These are phyloP conservation scores for Onthophagus sagittarius DNA, from an alignment of 2,888 invertebrate species.

Conservation along the genomic window DNA sequence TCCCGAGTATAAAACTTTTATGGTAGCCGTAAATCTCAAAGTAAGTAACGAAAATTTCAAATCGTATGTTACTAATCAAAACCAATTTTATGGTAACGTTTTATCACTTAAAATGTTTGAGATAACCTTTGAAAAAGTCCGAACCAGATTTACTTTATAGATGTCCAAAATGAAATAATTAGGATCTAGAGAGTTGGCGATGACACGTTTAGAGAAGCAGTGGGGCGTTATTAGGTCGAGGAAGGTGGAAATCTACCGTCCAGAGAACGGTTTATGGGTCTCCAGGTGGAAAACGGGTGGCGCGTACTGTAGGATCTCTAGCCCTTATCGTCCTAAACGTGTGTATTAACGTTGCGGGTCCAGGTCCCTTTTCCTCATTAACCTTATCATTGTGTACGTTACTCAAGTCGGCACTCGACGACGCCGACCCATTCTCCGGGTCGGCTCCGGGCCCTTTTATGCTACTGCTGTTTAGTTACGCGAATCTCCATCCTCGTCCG, in stretches of 20 bases:
- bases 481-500: neutral
- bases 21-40: neutral
- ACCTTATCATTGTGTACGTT: slow-evolving; percentile 27
- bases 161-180: slow-evolving; percentile 8
- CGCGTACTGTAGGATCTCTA: slow-evolving; percentile 23
- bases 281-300: slow-evolving; percentile 28
- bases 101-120: too few relatives aligned
- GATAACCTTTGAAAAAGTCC: too few relatives aligned
- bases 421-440: slow-evolving; percentile 18
- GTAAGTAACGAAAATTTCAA: neutral
- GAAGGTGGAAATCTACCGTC: slow-evolving; percentile 11
- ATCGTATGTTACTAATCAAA: neutral
- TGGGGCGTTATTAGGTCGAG: slow-evolving; percentile 15
- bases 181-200: neutral
- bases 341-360: slow-evolving; percentile 24
- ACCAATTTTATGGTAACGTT: neutral
- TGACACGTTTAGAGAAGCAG: slow-evolving; percentile 19
- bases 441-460: slow-evolving; percentile 18
- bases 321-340: slow-evolving; percentile 30
- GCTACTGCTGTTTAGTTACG: slow-evolving; percentile 19
- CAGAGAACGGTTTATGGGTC: slow-evolving; percentile 26
- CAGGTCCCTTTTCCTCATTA: slow-evolving; percentile 25
- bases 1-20: neutral
- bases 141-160: neutral
- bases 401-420: slow-evolving; percentile 24